Conservation (phyloP, 1,140 invertebrate genomes). For the Ostrea edulis region DNA sequence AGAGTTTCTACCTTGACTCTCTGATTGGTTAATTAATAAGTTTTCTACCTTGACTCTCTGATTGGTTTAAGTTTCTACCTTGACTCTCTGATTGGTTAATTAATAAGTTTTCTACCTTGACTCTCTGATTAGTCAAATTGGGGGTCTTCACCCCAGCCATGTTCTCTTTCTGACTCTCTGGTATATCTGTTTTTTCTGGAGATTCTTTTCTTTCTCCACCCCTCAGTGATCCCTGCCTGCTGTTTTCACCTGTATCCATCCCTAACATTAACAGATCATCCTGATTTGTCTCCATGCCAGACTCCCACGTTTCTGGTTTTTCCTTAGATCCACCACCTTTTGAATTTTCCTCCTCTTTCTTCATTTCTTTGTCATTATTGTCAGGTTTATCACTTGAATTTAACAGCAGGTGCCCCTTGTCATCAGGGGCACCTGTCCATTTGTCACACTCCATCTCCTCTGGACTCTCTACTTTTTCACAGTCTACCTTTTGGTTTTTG, state of each 20-base stretch:
- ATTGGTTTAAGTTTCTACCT: too few species aligned
- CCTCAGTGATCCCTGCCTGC: not conserved
- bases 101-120: too few species aligned
- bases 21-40: too few species aligned
- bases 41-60: too few species aligned
- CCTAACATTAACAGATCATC: not conserved
- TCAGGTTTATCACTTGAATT: not conserved
- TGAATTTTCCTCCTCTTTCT: not conserved
- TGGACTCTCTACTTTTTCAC: not conserved
- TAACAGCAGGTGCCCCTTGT: not conserved
- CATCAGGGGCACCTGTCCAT: not conserved
- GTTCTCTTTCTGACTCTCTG: constrained; percentile 66
- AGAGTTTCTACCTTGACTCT: too few species aligned
- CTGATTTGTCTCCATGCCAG: constrained; percentile 12
- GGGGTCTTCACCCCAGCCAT: constrained; percentile 45
- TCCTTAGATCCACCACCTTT: constrained; percentile 15
- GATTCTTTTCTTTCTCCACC: not conserved
- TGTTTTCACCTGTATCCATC: not conserved
- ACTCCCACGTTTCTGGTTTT: not conserved
- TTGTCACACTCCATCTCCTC: constrained; percentile 16
- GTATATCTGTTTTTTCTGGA: constrained; percentile 40
- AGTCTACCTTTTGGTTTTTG: not conserved
- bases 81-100: too few species aligned
- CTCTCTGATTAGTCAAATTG: constrained; percentile 46
- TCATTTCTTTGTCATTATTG: not conserved